Evolutionary conservation across 2,888 invertebrate genomes (phyloP), one percentile per base, ranked within the genome.

Genomic region (Sarcophaga carnaria): DNA sequence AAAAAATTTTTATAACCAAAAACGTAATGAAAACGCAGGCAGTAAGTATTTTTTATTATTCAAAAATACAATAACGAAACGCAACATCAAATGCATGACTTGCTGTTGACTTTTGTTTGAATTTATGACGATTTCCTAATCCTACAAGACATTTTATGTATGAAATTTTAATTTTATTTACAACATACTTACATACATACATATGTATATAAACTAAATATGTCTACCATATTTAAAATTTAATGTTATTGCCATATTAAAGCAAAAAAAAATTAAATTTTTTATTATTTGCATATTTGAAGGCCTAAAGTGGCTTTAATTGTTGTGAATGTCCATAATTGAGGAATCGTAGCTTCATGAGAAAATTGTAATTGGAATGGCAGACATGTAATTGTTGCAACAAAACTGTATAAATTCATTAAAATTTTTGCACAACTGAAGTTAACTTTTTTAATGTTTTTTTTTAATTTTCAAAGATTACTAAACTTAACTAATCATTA

Each of bases 111-210:
- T 37, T n/a, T 72, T 64, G 60, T 74, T 74, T 54, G 59, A 66
- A 69, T 76, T 76, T 80, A 69, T 63, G 60, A 83, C 63, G 27
- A 78, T 83, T 86, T 86, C 74, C 76, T 72, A 84, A 87, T 78
- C 80, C 60, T 17, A 59, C 20, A 72, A 74, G 77, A 84, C 84
- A 82, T 47, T 76, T 76, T 66, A 79, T 69, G 67, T 67, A 66
- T n/a, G 22, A 63, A 37, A 37, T 82, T 45, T n/a, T 62, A 62
- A 62, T 20, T n/a, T 62, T 22, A 17, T 59, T 59, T 59, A 37
- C 37, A 37, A 37, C 37, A 37, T 37, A 37, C 14, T 14, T 59
- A 59, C 59, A 3, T 59, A 59, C 59, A 14, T 59, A 59, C 0
- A 2, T 59, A 17, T 59, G 12, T 12, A 59, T 59, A 17, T 12